Conservation (phyloP, 2,797 vertebrate genomes). For the Microctenopoma steveboyesi region DNA sequence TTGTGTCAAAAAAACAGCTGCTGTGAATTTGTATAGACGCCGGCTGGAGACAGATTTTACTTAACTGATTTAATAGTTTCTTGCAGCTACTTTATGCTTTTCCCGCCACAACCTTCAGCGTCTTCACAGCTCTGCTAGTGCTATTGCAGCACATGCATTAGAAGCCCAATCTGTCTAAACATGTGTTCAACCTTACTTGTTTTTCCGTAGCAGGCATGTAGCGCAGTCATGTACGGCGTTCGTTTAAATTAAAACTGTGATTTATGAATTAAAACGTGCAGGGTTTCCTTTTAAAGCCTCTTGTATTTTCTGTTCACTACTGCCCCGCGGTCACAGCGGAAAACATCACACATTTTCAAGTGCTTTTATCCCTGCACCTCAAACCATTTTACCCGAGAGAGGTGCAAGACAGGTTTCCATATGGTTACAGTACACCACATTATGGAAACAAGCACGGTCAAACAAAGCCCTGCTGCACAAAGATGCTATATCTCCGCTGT, state of each 20-base stretch:
- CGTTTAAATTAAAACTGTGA: constrained; percentile 40
- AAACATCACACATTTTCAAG: constrained; percentile 38
- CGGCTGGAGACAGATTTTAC: constrained; percentile 31
- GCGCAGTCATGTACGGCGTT: neutral
- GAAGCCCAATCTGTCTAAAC: constrained; percentile 10
- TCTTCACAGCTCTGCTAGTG: neutral
- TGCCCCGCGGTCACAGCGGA: constrained; percentile 25
- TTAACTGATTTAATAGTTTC: constrained; percentile 30
- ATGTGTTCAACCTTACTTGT: constrained; percentile 25
- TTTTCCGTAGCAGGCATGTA: constrained; percentile 3
- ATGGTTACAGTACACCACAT: constrained; percentile 27
- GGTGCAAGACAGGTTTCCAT: constrained; percentile 57
- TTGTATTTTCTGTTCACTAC: constrained; percentile 22
- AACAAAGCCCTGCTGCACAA: constrained; percentile 44
- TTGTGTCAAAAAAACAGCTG: constrained; percentile 43
- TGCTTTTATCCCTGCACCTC: constrained; percentile 58
- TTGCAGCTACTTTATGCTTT: neutral
- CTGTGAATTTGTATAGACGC: constrained; percentile 30
- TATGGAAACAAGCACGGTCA: constrained; percentile 46
- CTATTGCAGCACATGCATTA: constrained; percentile 26
- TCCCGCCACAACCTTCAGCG: constrained; percentile 9
- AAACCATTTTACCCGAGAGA: constrained; percentile 48
- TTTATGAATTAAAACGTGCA: constrained; percentile 24
- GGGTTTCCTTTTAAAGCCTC: constrained; percentile 36
- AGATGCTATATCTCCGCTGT: constrained; percentile 46